Conservation (phyloP, 2,797 vertebrate genomes). For the Bufotes viridis region DNA sequence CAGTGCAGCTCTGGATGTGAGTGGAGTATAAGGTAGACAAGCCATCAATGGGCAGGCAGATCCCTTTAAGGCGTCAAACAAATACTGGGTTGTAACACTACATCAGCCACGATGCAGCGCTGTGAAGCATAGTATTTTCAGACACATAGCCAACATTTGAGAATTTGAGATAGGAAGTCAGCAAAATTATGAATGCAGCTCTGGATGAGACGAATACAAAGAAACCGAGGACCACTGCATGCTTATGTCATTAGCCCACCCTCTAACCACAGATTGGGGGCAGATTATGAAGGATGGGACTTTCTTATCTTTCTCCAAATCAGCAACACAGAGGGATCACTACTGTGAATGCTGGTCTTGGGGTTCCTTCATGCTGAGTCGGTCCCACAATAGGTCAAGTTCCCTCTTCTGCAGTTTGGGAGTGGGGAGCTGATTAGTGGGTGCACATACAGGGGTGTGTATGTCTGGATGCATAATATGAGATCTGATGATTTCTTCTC, state of each 20-base stretch:
- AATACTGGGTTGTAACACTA: neutral
- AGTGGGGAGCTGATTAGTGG: neutral
- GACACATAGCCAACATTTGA: neutral
- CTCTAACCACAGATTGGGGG: too few species aligned
- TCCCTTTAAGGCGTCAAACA: neutral
- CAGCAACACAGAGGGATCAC: too few species aligned
- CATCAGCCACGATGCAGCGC: neutral
- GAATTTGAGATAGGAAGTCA: neutral
- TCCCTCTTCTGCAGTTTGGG: too few species aligned
- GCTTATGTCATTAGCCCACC: neutral
- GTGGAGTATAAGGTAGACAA: too few species aligned
- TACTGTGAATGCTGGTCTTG: neutral
- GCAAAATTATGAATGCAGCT: neutral
- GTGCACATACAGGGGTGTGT: too few species aligned
- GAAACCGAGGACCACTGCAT: neutral
- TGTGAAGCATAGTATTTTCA: too few species aligned
- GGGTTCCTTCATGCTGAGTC: too few species aligned
- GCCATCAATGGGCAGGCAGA: too few species aligned
- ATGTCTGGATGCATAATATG: neutral
- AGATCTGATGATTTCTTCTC: slow-evolving; percentile 5
- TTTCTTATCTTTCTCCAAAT: too few species aligned
- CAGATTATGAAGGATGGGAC: too few species aligned
- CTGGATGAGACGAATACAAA: neutral
- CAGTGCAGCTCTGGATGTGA: too few species aligned
- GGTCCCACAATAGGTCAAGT: too few species aligned